Evolutionary conservation across 2,113 vertebrate genomes (phyloP), one percentile per base, ranked within the genome.

Genomic region (Alligator mississippiensis): DNA sequence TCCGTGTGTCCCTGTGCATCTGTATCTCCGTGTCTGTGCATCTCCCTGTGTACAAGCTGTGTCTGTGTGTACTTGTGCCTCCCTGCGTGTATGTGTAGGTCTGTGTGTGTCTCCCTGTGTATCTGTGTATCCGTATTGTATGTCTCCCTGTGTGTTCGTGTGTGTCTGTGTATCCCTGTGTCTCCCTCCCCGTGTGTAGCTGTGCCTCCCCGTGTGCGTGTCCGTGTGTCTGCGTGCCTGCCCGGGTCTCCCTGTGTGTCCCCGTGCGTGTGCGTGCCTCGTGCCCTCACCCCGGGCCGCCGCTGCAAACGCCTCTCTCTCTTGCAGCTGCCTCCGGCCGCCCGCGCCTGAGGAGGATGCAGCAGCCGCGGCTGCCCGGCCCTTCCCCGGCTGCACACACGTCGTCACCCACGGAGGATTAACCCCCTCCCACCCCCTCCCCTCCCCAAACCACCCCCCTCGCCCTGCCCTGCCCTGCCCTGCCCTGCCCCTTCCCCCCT

Each of bases 241-340:
- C 34, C 34, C 34, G 34, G 34, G 34, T 38, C 38, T 38, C 38
- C 38, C 38, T 8, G 38, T 38, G 85, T 63, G 63, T 62, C 58
- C 83, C 6, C 70, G 47, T 82, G 75, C 85, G 63, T 25, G 60
- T 68, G 81, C 55, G 14, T 11, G 11, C n/a, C 7, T 10, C 54
- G 55, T 55, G 30, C 62, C 63, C 30, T 61, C 74, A 9, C 47
- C 85, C 83, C 87, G 11, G 55, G 47, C 84, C 64, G 93, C 84
- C 91, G 90, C 94, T 93, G 97, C 96, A 97, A 94, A 97, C 94
- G 97, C 97, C 97, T 98, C 97, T 98, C 94, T 98, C 96, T 98
- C 93, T 98, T 98, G 96, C 97, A 98, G 97, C 96, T 96, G 96
- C 91, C 38, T 6, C 38, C 38, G 89, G 94, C 97, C 87, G 97